Base-by-base conservation (phyloP, 2,113 vertebrate genomes). In the Onychostruthus taczanowskii region DNA sequence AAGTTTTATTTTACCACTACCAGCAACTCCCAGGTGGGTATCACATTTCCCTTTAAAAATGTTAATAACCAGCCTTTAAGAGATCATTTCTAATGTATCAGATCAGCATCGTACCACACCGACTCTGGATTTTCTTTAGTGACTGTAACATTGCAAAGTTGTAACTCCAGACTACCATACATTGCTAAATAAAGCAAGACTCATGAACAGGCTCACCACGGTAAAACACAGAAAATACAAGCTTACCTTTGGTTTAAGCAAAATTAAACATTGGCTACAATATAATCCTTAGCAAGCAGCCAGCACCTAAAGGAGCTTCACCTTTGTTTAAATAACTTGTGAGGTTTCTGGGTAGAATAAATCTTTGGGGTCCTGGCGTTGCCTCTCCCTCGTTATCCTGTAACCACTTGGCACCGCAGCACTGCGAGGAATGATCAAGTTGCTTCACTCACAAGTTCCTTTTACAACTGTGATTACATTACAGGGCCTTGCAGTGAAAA, bases 241-340 rank as follows among this genome's bases (percentile, higher is more conserved):
- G 82, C 97, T 98, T 97, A 98, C 98, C 97, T 98, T 79, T 66
- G 90, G 35, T 90, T 95, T 95, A 95, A 96, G 87, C 77, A 94
- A 96, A 91, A 75, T 77, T 87, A 94, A 96, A 92, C 91, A 88
- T 75, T 66, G 22, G 73, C 84, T 89, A 43, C 5, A 11, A 69
- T 90, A 84, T 61, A 92, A 89, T 96, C 91, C 74, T 87, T 49
- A 83, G 90, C 61, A 73, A 78, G 90, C 62, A 89, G 49, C 61
- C 33, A 31, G 89, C 81, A 84, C 64, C 63, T 90, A 89, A 64
- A 85, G 81, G 66, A 84, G 47, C 79, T 93, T 89, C 93, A 94
- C 94, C 86, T 92, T 88, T 91, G 80, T 91, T 96, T 97, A 89
- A 97, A 39, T 72, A 94, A 66, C 81, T 84, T 9, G 76, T 46